phyloP scores from a whole-genome alignment of 2,113 vertebrate genomes.

The Coracopsis vasa region DNA sequence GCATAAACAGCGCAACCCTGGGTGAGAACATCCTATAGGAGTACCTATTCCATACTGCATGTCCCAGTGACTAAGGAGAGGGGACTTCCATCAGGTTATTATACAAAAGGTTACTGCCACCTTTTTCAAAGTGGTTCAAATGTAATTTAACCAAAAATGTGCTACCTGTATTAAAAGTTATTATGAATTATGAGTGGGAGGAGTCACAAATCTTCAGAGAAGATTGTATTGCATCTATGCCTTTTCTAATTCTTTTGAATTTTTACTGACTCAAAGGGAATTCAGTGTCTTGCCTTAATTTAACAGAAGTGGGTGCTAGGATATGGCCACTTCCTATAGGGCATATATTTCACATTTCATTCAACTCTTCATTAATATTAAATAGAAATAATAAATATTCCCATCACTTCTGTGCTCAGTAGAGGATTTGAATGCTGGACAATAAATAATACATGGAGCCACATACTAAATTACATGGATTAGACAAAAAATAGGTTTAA shows the following conservation, averaged over 20 bases:
- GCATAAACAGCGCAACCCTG: neutral
- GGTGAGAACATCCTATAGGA: neutral
- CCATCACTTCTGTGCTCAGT: neutral
- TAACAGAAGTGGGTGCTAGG: neutral
- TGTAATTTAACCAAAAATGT: neutral
- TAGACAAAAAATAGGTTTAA: neutral
- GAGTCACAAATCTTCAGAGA: neutral
- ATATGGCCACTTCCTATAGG: neutral
- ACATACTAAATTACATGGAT: neutral
- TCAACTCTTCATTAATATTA: slow-evolving; percentile 4
- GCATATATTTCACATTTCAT: neutral
- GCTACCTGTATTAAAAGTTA: neutral
- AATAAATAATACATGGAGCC: neutral
- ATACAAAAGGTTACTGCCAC: neutral
- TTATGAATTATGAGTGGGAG: neutral
- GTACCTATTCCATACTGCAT: accelerated
- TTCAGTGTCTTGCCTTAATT: neutral
- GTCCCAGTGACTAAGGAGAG: accelerated
- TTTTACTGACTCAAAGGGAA: neutral
- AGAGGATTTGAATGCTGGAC: neutral
- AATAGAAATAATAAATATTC: slow-evolving; percentile 1
- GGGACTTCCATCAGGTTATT: neutral
- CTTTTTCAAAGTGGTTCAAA: neutral
- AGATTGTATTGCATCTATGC: neutral
- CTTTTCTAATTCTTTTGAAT: neutral